Evolutionary conservation across 2,888 invertebrate species (phyloP), one percentile per base, ranked within the genome.

Genomic region (Lacanobia oleracea): DNA sequence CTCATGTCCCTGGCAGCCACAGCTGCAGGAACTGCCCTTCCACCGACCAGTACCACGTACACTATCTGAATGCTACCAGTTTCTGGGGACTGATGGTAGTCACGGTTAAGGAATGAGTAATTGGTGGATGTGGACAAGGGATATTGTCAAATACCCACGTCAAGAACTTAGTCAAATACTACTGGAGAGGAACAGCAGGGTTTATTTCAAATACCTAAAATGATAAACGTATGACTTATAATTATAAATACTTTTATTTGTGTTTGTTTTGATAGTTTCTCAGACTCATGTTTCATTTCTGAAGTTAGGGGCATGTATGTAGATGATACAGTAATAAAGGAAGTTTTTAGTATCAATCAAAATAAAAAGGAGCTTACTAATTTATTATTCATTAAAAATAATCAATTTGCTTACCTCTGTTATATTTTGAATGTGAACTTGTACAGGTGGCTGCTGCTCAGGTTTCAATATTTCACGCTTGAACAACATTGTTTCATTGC

Each of bases 1-100:
- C 97, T 96, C 98, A 98, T 98, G 87, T 98, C 98, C 76, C 97
- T 97, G 2, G 98, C 98, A 0, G 98, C 98, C 3, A 98, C 98
- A 3, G 97, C 97, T 0, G 98, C 98, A 23, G 98, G 97, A 1
- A 98, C 98, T 0, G 98, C 98, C 82, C 97, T 96, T 0, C 98
- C 98, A 50, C 97, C 97, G 0, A 98, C 97, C 79, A 98, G 95
- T 12, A 98, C 98, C 50, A 98, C 97, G 91, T 98, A 98, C 27
- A 98, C 97, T 77, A 98, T 97, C 88, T 97, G 97, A 10, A 97
- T 94, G 72, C 96, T 95, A 84, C 96, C 97, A 23, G 97, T 97
- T 63, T 94, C 94, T 85, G 94, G 83, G 18, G 93, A 93, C 95
- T 95, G 85, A 63, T 76, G 66, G 48, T 43, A 33, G 0, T 12